phyloP scores from a whole-genome alignment of 2,113 vertebrate genomes.

The Bothrops jararaca region DNA sequence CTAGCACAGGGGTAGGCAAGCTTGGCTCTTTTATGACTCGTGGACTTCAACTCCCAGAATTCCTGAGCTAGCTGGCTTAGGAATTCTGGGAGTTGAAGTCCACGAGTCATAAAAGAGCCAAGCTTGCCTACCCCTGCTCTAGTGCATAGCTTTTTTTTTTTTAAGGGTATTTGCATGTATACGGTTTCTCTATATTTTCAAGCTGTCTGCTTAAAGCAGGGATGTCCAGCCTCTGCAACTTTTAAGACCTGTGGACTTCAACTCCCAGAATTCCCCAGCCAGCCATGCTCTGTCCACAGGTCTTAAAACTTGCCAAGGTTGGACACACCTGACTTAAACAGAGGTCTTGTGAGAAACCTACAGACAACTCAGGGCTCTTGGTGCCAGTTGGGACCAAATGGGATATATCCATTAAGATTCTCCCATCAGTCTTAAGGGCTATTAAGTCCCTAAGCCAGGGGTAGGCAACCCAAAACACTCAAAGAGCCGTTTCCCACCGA shows the following conservation, averaged over 20 bases:
- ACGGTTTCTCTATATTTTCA: background rate
- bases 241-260: background rate
- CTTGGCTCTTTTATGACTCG: no score
- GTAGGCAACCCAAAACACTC: no score
- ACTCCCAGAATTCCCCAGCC: background rate
- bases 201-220: background rate
- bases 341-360: background rate
- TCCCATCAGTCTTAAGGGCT: background rate
- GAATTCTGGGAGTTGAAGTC: no score
- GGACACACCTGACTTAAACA: background rate
- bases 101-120: no score
- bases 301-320: background rate
- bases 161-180: background rate
- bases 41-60: no score
- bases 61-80: no score
- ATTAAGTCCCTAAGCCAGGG: background rate
- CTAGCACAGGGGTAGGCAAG: background rate
- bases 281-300: background rate
- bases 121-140: no score
- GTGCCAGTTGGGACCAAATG: background rate
- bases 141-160: no score
- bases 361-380: background rate
- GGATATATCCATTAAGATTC: background rate
- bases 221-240: background rate
- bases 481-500: no score